A percentile compares a stretch with the other conserved stretches of the same genome.
These are phyloP conservation scores for Scaptomyza reducta DNA, from an alignment of 2,888 invertebrate species.

Conservation along the genomic window DNA sequence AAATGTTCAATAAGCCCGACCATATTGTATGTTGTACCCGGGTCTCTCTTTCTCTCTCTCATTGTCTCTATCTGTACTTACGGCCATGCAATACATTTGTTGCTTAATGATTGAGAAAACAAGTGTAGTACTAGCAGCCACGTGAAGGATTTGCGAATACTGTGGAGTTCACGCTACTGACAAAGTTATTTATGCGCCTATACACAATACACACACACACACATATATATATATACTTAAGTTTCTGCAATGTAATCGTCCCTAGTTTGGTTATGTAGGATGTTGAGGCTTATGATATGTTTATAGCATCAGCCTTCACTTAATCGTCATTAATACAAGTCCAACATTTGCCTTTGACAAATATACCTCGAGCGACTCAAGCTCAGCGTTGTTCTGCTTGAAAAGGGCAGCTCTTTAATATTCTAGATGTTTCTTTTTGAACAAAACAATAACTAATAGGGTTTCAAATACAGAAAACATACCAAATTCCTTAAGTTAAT, in stretches of 20 bases:
- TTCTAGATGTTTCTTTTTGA: too few species aligned
- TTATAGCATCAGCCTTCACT: slow-evolving; percentile 16
- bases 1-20: slow-evolving; percentile 2
- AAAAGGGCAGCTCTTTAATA: too few species aligned
- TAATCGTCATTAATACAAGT: slow-evolving; percentile 26
- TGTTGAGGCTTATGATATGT: slow-evolving; percentile 8
- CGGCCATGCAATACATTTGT: slow-evolving; percentile 57
- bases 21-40: slow-evolving; percentile 4
- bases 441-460: too few species aligned
- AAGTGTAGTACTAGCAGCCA: slow-evolving; percentile 29
- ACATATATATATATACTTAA: background rate
- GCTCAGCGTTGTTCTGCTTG: too few species aligned
- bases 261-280: background rate
- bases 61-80: slow-evolving; percentile 28
- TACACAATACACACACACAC: slow-evolving; percentile 8
- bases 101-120: slow-evolving; percentile 72
- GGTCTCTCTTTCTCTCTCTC: background rate
- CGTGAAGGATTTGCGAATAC: slow-evolving; percentile 11
- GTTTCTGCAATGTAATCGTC: background rate
- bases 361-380: background rate
- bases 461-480: too few species aligned
- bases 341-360: slow-evolving; percentile 18
- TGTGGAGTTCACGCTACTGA: slow-evolving; percentile 4
- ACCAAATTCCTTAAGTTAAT: too few species aligned
- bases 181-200: slow-evolving; percentile 4